phyloP scores from a whole-genome alignment of 2,888 invertebrate species.

The Dryadula phaetusa region DNA sequence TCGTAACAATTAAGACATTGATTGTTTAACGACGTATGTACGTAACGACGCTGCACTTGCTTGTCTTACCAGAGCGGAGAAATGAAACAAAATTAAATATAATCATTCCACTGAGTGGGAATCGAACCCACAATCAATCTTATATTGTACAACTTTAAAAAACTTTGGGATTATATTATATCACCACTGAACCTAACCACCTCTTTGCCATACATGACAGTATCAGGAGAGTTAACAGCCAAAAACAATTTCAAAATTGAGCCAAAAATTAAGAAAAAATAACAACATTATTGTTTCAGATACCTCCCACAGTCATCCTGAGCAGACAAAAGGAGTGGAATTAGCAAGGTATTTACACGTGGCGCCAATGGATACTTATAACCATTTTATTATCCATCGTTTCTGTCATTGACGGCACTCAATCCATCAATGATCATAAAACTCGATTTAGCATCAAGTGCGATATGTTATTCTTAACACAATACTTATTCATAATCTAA shows the following conservation, averaged over 20 bases:
- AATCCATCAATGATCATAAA: constrained; percentile 35
- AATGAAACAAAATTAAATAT: too few relatives aligned
- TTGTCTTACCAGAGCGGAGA: too few relatives aligned
- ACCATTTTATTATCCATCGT: constrained; percentile 38
- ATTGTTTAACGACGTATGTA: too few relatives aligned
- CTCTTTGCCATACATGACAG: background rate
- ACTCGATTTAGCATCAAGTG: constrained; percentile 41
- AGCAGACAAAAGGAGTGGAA: constrained; percentile 67
- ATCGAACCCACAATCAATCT: too few relatives aligned
- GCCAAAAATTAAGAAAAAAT: background rate
- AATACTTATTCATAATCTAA: background rate
- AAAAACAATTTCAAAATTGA: too few relatives aligned
- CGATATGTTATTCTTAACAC: constrained; percentile 21
- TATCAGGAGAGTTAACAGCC: too few relatives aligned
- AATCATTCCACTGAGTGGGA: too few relatives aligned
- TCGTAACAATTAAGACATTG: too few relatives aligned
- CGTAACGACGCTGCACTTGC: too few relatives aligned
- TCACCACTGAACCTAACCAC: too few relatives aligned
- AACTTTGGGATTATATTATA: too few relatives aligned
- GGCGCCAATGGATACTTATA: constrained; percentile 32
- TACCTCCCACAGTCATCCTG: constrained; percentile 62
- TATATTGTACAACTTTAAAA: too few relatives aligned
- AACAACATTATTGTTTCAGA: constrained; percentile 66
- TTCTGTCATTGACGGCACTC: constrained; percentile 29
- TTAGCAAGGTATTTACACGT: constrained; percentile 68